These are phyloP conservation scores for Rhinopomastus cyanomelas DNA, from an alignment of 2,113 vertebrate species.

Conservation along the genomic window DNA sequence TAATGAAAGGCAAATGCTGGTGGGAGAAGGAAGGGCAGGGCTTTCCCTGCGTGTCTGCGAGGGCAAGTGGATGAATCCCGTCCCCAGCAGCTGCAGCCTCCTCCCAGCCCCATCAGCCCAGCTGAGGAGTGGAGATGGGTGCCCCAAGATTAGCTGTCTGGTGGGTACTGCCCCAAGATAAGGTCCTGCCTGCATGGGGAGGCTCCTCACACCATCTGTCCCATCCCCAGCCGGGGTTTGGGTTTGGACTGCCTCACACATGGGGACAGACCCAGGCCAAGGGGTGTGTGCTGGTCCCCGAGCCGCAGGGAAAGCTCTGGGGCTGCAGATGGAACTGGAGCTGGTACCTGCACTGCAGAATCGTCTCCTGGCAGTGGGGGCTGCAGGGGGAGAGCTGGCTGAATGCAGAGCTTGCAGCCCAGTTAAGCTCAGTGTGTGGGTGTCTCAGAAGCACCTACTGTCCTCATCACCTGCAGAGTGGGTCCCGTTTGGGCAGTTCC, in stretches of 20 bases:
- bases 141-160: neutral
- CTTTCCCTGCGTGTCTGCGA: neutral
- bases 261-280: accelerated
- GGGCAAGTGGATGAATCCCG: neutral
- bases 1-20: neutral
- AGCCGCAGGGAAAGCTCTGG: accelerated
- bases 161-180: neutral
- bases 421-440: accelerated
- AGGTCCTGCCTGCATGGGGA: neutral
- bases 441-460: neutral
- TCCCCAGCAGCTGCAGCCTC: neutral
- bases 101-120: neutral
- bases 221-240: neutral
- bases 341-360: neutral
- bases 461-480: accelerated
- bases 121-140: neutral
- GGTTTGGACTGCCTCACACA: neutral
- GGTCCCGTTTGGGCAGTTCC: neutral
- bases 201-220: accelerated
- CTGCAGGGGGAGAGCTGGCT: neutral
- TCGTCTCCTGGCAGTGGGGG: neutral
- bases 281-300: neutral
- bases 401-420: neutral
- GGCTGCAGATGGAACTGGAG: neutral
- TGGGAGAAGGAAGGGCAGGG: neutral